A percentile compares a stretch with the other conserved stretches of the same genome.
These are phyloP conservation scores for Lytechinus variegatus DNA, from an alignment of 35 echinoderm and acorn worm genomes.

Conservation along the genomic window DNA sequence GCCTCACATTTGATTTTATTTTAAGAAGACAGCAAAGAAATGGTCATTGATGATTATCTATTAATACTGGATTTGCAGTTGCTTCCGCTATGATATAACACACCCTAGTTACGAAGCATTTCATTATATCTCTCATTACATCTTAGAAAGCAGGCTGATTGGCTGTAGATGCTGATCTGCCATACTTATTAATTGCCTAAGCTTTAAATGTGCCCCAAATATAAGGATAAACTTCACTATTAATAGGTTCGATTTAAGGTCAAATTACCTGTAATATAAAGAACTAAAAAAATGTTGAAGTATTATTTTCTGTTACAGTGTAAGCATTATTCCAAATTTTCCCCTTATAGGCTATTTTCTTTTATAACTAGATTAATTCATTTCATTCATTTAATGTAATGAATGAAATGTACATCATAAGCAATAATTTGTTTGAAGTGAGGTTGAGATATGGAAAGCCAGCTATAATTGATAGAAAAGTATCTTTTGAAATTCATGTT, in stretches of 20 bases:
- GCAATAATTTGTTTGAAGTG: background rate
- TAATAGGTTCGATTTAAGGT: background rate
- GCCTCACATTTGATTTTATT: background rate
- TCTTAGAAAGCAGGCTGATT: slow-evolving; percentile 4
- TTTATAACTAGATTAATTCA: background rate
- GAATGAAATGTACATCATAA: background rate
- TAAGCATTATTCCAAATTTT: background rate
- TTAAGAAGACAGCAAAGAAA: background rate
- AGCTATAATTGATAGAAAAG: background rate
- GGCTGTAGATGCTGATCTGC: background rate
- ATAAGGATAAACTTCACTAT: background rate
- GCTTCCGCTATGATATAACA: slow-evolving; percentile 33
- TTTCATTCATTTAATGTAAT: background rate
- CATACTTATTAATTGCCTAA: background rate
- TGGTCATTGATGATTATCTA: slow-evolving; percentile 51
- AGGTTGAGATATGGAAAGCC: background rate
- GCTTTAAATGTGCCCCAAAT: slow-evolving; percentile 10
- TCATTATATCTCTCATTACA: background rate
- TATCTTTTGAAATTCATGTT: background rate
- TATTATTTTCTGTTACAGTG: background rate
- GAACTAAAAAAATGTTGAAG: background rate
- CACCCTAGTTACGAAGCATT: slow-evolving; percentile 39
- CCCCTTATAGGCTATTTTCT: background rate
- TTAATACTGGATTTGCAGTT: slow-evolving; percentile 23
- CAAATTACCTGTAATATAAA: background rate